These are phyloP conservation scores for Lithosia quadra DNA, from an alignment of 2,888 invertebrate genomes.

Conservation along the genomic window DNA sequence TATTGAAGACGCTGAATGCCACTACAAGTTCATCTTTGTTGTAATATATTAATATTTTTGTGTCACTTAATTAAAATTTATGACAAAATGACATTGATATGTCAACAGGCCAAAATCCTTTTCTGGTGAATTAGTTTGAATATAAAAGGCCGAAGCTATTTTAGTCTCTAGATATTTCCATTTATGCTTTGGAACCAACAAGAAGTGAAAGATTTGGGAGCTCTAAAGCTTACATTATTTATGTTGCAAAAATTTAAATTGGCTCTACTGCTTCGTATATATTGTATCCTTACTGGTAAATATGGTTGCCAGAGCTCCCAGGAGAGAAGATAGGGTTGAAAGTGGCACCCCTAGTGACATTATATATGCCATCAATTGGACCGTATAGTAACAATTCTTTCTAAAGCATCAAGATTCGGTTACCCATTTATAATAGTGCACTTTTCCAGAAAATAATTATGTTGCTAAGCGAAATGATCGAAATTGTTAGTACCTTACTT, in stretches of 20 bases:
- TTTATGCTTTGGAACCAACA: not conserved
- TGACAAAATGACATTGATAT: slow-evolving; percentile 1
- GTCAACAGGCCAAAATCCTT: not conserved
- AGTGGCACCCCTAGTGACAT: not conserved
- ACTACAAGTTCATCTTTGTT: slow-evolving; percentile 37
- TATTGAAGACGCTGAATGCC: slow-evolving; percentile 3
- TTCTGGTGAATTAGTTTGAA: not conserved
- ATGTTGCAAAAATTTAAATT: not conserved
- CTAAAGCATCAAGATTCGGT: too few species aligned
- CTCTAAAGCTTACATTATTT: not conserved
- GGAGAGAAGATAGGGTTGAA: not conserved
- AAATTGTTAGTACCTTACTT: too few species aligned
- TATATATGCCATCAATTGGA: not conserved
- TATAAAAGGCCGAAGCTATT: not conserved
- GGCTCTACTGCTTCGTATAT: not conserved
- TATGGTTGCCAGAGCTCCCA: not conserved
- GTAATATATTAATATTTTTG: slow-evolving; percentile 30
- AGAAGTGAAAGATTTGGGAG: too few species aligned
- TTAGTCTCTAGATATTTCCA: not conserved
- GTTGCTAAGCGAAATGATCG: too few species aligned
- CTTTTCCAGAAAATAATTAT: too few species aligned
- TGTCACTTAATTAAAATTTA: not conserved
- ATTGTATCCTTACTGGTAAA: not conserved
- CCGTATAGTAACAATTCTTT: not conserved
- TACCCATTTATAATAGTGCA: too few species aligned